phyloP scores from a whole-genome alignment of 2,888 invertebrate genomes.

The Ellobium chinense region DNA sequence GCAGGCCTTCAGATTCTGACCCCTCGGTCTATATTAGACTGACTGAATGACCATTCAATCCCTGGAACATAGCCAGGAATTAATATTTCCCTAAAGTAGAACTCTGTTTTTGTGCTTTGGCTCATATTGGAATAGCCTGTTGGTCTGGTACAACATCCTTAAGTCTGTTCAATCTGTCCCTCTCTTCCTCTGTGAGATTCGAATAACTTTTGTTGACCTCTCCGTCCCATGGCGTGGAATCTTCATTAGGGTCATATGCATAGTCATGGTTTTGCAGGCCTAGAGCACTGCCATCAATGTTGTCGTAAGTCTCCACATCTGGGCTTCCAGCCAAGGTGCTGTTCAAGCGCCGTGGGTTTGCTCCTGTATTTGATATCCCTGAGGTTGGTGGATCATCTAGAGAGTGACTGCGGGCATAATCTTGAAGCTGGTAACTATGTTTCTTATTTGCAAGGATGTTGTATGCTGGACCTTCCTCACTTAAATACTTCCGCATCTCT shows the following conservation, averaged over 20 bases:
- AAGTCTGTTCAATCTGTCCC: slow-evolving; percentile 10
- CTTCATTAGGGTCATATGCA: slow-evolving; percentile 38
- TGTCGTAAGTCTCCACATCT: slow-evolving; percentile 25
- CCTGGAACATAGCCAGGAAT: no score
- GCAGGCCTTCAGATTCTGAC: no score
- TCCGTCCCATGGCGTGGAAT: slow-evolving; percentile 21
- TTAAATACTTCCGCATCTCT: slow-evolving; percentile 25
- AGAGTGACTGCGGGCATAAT: slow-evolving; percentile 8
- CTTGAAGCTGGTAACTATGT: slow-evolving; percentile 2
- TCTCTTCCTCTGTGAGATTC: neutral
- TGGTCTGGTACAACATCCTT: slow-evolving; percentile 36
- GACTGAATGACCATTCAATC: no score
- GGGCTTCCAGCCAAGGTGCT: slow-evolving; percentile 32
- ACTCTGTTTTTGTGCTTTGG: no score
- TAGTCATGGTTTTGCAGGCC: neutral
- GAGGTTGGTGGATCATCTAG: slow-evolving; percentile 22
- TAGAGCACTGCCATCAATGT: neutral
- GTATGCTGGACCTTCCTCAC: slow-evolving; percentile 16
- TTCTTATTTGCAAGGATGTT: slow-evolving; percentile 7
- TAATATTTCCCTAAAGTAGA: no score
- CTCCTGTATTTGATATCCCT: neutral
- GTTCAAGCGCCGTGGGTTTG: slow-evolving; percentile 5
- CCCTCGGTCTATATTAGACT: no score
- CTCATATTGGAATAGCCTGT: slow-evolving; percentile 36
- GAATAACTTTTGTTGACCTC: neutral